Conservation (phyloP, 1,140 invertebrate species). For the Euura lappo region DNA sequence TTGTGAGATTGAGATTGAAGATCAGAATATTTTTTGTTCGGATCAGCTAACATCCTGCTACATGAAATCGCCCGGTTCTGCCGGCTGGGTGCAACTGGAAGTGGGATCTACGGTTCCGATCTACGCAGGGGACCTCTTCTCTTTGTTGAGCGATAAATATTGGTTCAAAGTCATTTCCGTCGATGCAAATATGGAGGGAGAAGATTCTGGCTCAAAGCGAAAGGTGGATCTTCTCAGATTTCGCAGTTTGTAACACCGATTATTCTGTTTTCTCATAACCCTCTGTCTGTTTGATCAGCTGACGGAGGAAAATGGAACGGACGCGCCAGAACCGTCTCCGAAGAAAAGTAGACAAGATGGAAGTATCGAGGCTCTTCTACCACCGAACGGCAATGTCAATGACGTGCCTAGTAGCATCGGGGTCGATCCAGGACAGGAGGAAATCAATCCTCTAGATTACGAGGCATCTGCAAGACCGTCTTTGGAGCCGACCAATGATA, state of each 20-base stretch:
- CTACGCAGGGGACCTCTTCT: slow-evolving; percentile 35
- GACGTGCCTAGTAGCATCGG: slow-evolving; percentile 10
- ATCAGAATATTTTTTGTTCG: slow-evolving; percentile 23
- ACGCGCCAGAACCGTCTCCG: slow-evolving; percentile 15
- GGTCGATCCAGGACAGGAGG: slow-evolving; percentile 4
- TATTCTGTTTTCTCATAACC: no score
- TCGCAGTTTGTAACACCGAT: not conserved
- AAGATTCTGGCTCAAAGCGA: slow-evolving; percentile 27
- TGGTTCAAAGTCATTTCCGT: slow-evolving; percentile 38
- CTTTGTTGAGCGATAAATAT: slow-evolving; percentile 34
- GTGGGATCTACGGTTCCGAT: slow-evolving; percentile 27
- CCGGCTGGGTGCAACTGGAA: slow-evolving; percentile 30
- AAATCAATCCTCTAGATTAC: not conserved
- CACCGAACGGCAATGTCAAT: slow-evolving; percentile 2
- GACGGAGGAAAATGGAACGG: slow-evolving; percentile 19
- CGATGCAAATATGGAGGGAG: slow-evolving; percentile 25
- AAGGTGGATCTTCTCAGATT: slow-evolving; percentile 23
- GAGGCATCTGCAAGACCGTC: not conserved
- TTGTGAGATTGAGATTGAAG: not conserved
- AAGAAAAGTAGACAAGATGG: slow-evolving; percentile 28
- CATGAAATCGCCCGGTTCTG: slow-evolving; percentile 29
- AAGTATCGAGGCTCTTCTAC: slow-evolving; percentile 10
- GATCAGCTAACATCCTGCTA: slow-evolving; percentile 35
- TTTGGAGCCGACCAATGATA: not conserved
- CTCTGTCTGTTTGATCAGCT: slow-evolving; percentile 16